These are phyloP conservation scores for Pitta sordida DNA, from an alignment of 2,113 vertebrate species.

Conservation along the genomic window DNA sequence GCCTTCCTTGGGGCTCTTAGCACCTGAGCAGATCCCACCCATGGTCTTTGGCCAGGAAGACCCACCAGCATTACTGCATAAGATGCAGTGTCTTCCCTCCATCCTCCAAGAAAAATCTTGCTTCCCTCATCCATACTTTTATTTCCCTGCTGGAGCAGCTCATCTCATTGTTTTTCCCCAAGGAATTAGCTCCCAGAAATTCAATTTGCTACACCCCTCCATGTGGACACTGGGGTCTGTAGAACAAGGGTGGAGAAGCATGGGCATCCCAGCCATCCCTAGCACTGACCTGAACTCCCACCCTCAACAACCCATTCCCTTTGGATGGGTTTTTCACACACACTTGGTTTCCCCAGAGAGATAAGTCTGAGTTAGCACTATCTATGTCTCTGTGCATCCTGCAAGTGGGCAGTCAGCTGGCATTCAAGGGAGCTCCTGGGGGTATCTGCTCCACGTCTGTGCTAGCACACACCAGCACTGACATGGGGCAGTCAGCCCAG, in stretches of 20 bases:
- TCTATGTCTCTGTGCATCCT: background rate
- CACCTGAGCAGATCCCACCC: background rate
- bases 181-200: background rate
- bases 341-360: background rate
- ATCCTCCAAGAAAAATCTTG: background rate
- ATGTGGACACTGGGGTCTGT: background rate
- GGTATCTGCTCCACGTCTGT: background rate
- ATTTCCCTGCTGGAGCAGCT: background rate
- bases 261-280: background rate
- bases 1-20: background rate
- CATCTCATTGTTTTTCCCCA: background rate
- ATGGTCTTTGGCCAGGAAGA: background rate
- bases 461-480: background rate
- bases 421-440: background rate
- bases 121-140: background rate
- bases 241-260: background rate
- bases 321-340: background rate
- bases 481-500: background rate
- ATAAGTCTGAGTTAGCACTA: background rate
- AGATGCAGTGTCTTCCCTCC: background rate
- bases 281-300: background rate
- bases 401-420: background rate
- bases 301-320: background rate
- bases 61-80: rapidly evolving
- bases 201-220: background rate